These are phyloP conservation scores for Malurus splendens DNA, from an alignment of 2,797 vertebrate genomes.

Conservation along the genomic window DNA sequence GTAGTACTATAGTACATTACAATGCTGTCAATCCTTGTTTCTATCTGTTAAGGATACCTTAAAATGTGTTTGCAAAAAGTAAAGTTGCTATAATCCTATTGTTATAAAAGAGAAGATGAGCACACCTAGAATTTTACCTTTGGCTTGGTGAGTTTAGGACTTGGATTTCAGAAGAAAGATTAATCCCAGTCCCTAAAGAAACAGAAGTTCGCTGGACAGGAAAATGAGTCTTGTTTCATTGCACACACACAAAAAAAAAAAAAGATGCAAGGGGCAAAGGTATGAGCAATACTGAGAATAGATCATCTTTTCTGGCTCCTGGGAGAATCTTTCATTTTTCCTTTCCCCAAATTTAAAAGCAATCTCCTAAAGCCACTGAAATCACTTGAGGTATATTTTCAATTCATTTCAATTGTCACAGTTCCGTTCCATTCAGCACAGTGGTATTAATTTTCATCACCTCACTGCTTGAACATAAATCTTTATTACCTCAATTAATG, in stretches of 20 bases:
- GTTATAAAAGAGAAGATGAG: not conserved
- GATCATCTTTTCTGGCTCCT: not conserved
- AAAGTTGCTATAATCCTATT: not conserved
- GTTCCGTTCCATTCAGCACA: not conserved
- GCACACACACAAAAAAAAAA: not conserved
- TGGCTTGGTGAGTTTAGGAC: not conserved
- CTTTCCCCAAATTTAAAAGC: not conserved
- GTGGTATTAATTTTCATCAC: constrained; percentile 18
- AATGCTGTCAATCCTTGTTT: not conserved
- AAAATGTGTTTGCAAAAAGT: not conserved
- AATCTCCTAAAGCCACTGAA: not conserved
- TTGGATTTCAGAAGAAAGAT: not conserved
- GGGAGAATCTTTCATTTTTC: not conserved
- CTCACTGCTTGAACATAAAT: constrained; percentile 19
- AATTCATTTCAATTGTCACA: not conserved
- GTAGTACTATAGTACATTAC: not conserved
- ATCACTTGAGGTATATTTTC: not conserved
- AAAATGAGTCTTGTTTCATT: not conserved
- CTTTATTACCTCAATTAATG: constrained; percentile 35
- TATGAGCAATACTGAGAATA: not conserved
- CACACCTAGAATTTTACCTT: not conserved
- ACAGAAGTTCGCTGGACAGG: not conserved
- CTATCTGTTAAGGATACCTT: not conserved
- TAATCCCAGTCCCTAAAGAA: not conserved
- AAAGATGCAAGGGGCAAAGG: not conserved